These are phyloP conservation scores for Syritta pipiens DNA, from an alignment of 2,888 invertebrate species.

Conservation along the genomic window DNA sequence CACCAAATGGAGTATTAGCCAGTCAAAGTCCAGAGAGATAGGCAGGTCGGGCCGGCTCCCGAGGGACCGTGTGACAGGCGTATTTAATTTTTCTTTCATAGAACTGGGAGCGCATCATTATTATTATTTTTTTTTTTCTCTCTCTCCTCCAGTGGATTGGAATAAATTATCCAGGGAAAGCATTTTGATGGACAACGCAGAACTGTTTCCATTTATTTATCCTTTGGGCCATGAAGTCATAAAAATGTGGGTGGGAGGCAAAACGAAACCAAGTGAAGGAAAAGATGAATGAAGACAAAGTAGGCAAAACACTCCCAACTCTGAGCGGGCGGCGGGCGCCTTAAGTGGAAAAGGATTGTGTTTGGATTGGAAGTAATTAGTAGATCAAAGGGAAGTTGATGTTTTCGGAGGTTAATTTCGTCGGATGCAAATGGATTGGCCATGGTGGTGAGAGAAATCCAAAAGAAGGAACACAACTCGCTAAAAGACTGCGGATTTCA, in stretches of 20 bases:
- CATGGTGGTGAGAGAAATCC: too few species aligned
- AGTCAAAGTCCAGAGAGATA: slow-evolving; percentile 30
- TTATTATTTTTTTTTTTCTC: neutral
- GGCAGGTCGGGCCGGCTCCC: slow-evolving; percentile 34
- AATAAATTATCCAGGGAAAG: slow-evolving; percentile 49
- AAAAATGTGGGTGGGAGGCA: neutral
- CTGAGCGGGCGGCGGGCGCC: neutral
- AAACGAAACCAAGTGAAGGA: slow-evolving; percentile 3
- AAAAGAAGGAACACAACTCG: too few species aligned
- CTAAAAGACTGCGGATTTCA: too few species aligned
- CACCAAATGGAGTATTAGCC: slow-evolving; percentile 55
- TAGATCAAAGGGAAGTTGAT: slow-evolving; percentile 39
- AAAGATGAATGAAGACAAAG: slow-evolving; percentile 65
- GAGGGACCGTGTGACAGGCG: slow-evolving; percentile 21
- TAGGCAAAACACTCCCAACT: too few species aligned
- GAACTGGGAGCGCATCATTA: slow-evolving; percentile 31
- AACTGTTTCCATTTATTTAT: slow-evolving; percentile 54
- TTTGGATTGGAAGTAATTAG: slow-evolving; percentile 61
- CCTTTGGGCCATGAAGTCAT: slow-evolving; percentile 57
- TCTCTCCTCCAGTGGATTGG: slow-evolving; percentile 32
- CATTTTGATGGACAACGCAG: slow-evolving; percentile 43
- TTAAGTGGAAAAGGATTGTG: slow-evolving; percentile 59
- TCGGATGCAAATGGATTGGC: too few species aligned
- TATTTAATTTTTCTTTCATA: slow-evolving; percentile 38
- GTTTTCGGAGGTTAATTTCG: neutral